Evolutionary conservation across 2,113 vertebrate genomes (phyloP), one percentile per base, ranked within the genome.

Genomic region (Cheirogaleus medius): DNA sequence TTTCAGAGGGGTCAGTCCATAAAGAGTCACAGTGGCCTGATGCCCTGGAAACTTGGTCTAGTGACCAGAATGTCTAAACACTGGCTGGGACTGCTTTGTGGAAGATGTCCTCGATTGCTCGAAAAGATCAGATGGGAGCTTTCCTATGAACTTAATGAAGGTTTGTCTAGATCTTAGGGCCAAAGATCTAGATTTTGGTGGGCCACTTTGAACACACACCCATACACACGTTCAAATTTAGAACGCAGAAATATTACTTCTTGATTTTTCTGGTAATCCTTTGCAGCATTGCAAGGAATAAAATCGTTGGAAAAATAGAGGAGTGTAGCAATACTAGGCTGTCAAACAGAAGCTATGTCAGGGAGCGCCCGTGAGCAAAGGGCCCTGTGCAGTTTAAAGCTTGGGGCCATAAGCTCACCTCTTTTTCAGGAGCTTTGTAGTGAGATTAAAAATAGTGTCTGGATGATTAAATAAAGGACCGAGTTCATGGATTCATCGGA

Each of bases 401-500:
- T 58, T 23, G n/a, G 68, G 29, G 54, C 91, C 73, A 73, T 3
- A 64, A 60, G 44, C 74, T 42, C 5, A 60, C 68, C 49, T 94
- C 49, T 94, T 92, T 77, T 18, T 17, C 27, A 86, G 94, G 73
- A 97, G 98, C 91, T 83, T 97, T 97, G 86, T 80, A 93, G 93
- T 90, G n/a, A 78, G 95, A 97, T 96, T 96, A 98, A 98, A 94
- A 97, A 97, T 82, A 96, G 90, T 98, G 94, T 94, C 74, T 81
- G 98, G 88, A 44, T 97, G 88, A 98, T 98, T 96, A 98, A 98
- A 98, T 96, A 96, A 98, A 98, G 96, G 81, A 95, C 82, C 82
- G 4, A 97, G 84, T 95, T 98, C 97, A 97, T 77, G 82, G 82
- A 90, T 97, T 29, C 1, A 10, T 29, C 87, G 90, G 90, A 95